These are phyloP conservation scores for Amblyjoppa fuscipennis DNA, from an alignment of 2,888 invertebrate genomes.

Conservation along the genomic window DNA sequence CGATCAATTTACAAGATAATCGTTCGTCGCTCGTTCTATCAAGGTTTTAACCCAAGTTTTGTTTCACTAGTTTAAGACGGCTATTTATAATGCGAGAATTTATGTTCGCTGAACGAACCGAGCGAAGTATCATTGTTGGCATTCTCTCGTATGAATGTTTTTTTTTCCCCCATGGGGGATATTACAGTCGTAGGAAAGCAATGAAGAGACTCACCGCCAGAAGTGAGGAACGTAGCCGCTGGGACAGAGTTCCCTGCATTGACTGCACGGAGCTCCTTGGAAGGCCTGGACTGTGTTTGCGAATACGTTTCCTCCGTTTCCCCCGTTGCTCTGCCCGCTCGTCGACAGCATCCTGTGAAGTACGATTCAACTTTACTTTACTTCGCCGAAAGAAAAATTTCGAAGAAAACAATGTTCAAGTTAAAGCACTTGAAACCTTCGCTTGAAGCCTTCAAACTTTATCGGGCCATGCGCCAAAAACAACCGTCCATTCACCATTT, in stretches of 20 bases:
- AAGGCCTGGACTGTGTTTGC: slow-evolving; percentile 66
- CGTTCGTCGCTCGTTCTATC: too few species aligned
- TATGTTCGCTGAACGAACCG: neutral
- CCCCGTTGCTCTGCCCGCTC: slow-evolving; percentile 71
- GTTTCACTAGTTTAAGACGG: too few species aligned
- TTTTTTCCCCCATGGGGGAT: neutral
- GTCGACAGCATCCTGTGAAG: slow-evolving; percentile 82
- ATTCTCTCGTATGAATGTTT: slow-evolving; percentile 16
- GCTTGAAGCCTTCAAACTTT: too few species aligned
- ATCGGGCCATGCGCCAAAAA: too few species aligned
- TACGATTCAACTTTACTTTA: slow-evolving; percentile 20
- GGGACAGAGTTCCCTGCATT: slow-evolving; percentile 83
- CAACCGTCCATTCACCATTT: too few species aligned
- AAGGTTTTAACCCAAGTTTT: too few species aligned
- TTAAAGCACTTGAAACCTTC: too few species aligned
- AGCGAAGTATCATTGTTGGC: slow-evolving; percentile 2
- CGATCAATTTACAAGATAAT: too few species aligned
- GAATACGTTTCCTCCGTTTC: slow-evolving; percentile 61
- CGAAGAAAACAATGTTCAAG: too few species aligned
- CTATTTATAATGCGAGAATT: neutral
- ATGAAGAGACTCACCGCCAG: slow-evolving; percentile 81
- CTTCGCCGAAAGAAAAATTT: too few species aligned
- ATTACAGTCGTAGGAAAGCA: slow-evolving; percentile 17
- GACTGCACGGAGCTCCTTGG: slow-evolving; percentile 83
- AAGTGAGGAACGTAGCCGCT: slow-evolving; percentile 83